Evolutionary conservation across 2,797 vertebrate species (phyloP), one percentile per base, ranked within the genome.

Genomic region (Cyclopterus lumpus): DNA sequence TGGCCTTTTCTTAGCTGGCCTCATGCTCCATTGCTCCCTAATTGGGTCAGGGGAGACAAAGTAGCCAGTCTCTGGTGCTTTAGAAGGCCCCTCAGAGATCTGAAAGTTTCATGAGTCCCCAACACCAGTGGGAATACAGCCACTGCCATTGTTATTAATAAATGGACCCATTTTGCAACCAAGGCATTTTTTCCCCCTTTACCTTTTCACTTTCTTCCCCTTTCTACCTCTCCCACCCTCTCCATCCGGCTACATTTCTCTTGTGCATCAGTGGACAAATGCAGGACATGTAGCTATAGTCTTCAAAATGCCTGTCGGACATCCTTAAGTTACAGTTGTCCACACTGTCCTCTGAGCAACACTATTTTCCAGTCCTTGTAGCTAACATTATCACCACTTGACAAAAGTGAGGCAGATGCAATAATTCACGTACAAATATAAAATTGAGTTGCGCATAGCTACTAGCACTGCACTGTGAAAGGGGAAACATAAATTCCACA

Each of bases 41-140:
- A 95, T 93, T 95, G 93, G 93, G 94, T 94, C 94, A 95, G 90
- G 91, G 88, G 94, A 94, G 94, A 95, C 91, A 92, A 87, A 95
- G 92, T 91, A 88, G 90, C 83, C 80, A 70, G 93, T 94, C 94
- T 95, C 93, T 91, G 83, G 91, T 94, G 93, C 91, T 93, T 95
- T 91, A 91, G 88, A 91, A 83, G 78, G 89, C 91, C 92, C 94
- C 93, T 94, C 83, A 58, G 95, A 95, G 94, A 95, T 93, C 92
- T 95, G 91, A 95, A 95, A 95, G 89, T 95, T 95, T 95, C 92
- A 95, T 95, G 94, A 95, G 93, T 93, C 87, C 90, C 88, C 67
- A 78, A 75, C 85, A 90, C 92, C 90, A 86, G 71, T 82, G 94
- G 94, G 94, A 95, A 94, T 94, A 95, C 90, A 91, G 89, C 91